Conservation (phyloP, 2,888 invertebrate species). For the Dichetophora obliterata region DNA sequence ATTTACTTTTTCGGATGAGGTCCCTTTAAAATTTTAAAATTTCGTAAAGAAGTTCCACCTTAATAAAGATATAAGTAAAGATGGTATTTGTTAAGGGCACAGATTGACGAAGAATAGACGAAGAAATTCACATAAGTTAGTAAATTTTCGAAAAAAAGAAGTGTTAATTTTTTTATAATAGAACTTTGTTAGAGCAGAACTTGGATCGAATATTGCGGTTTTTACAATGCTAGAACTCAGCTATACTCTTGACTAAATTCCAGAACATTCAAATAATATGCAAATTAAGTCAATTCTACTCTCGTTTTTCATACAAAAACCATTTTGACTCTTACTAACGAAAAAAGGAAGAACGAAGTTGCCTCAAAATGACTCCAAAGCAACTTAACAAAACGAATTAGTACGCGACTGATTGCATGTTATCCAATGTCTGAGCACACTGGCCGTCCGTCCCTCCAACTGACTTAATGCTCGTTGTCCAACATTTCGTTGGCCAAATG, state of each 20-base stretch:
- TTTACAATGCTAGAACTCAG: background rate
- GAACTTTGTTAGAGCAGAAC: too few relatives aligned
- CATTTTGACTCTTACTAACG: background rate
- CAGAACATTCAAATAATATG: background rate
- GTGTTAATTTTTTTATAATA: too few relatives aligned
- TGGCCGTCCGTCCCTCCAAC: background rate
- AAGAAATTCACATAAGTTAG: too few relatives aligned
- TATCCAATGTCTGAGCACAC: background rate
- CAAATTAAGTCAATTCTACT: too few relatives aligned
- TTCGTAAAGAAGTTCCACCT: too few relatives aligned
- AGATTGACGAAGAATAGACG: too few relatives aligned
- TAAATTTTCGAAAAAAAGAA: too few relatives aligned
- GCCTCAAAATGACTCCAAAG: background rate
- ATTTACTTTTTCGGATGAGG: too few relatives aligned
- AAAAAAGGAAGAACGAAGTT: background rate
- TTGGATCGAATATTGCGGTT: background rate
- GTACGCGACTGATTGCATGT: constrained; percentile 12
- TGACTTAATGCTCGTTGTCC: background rate
- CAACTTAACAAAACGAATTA: constrained; percentile 21
- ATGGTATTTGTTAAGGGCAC: too few relatives aligned
- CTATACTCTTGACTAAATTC: background rate
- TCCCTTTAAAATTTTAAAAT: too few relatives aligned
- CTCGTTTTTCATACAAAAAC: too few relatives aligned
- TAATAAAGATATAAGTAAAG: background rate
- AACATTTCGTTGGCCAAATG: constrained; percentile 16